Evolutionary conservation across 2,888 invertebrate genomes (phyloP).

Genomic region (Trissonchulus latispiculum): DNA sequence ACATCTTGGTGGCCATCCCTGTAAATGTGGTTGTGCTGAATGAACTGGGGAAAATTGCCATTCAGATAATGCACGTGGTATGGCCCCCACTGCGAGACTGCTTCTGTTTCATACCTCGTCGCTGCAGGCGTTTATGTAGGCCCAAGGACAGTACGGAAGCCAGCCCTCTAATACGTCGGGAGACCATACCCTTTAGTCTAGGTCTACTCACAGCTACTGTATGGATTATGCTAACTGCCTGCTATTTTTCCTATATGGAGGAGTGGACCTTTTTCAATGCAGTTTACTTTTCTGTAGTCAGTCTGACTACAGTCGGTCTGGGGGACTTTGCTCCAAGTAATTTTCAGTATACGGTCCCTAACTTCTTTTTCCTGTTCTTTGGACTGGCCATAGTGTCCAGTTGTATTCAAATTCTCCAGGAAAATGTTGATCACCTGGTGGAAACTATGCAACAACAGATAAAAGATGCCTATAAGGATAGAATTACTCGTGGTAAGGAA

Average conservation of each 20-base stretch:
- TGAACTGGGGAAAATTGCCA: slow-evolving; percentile 12
- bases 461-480: slow-evolving; percentile 7
- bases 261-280: neutral
- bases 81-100: slow-evolving; percentile 8
- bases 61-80: neutral
- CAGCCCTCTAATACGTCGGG: neutral
- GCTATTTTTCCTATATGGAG: slow-evolving; percentile 6
- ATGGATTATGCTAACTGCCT: slow-evolving; percentile 7
- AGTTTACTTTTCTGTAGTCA: slow-evolving; percentile 5
- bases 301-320: slow-evolving; percentile 12
- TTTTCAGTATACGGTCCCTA: neutral
- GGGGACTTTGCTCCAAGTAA: slow-evolving; percentile 9
- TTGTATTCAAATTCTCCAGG: slow-evolving; percentile 12
- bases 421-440: slow-evolving; percentile 4
- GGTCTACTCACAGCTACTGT: neutral
- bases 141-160: neutral
- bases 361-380: slow-evolving; percentile 7
- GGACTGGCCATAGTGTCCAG: slow-evolving; percentile 14
- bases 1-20: slow-evolving; percentile 15
- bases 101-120: neutral
- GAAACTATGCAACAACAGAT: neutral
- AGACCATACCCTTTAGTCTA: neutral
- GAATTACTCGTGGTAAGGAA: neutral
- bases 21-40: slow-evolving; percentile 9
- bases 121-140: neutral